Evolutionary conservation across 2,113 vertebrate genomes (phyloP).

Genomic region (Austrofundulus limnaeus): DNA sequence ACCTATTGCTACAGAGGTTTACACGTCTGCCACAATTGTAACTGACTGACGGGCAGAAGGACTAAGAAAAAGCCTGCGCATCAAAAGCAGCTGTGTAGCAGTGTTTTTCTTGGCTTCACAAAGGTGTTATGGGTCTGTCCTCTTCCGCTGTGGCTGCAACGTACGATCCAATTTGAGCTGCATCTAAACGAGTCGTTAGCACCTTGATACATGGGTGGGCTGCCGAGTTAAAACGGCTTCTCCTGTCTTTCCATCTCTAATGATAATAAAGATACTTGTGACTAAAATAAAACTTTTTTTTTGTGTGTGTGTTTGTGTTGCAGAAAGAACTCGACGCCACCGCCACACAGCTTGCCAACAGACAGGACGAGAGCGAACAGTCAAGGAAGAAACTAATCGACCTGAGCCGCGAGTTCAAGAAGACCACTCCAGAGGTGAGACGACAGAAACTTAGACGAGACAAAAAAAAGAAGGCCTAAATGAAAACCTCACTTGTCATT

Average conservation of each 20-base stretch:
- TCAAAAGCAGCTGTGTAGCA: constrained; percentile 3
- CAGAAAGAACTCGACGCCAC: constrained; percentile 97
- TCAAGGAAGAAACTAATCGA: constrained; percentile 97
- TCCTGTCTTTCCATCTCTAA: neutral
- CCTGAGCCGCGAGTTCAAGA: constrained; percentile 99
- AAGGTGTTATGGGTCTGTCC: constrained; percentile 22
- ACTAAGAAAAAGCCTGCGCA: constrained; percentile 10
- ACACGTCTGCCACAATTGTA: constrained; percentile 20
- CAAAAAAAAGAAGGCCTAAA: neutral
- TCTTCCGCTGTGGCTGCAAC: constrained; percentile 10
- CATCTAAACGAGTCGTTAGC: constrained; percentile 13
- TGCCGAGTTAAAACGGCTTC: constrained; percentile 17
- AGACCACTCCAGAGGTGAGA: constrained; percentile 98
- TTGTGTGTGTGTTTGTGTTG: constrained; percentile 46
- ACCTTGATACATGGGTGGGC: constrained; percentile 25
- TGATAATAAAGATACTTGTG: too few species aligned
- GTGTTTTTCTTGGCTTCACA: constrained; percentile 34
- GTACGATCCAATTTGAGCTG: constrained; percentile 25
- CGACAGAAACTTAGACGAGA: constrained; percentile 21
- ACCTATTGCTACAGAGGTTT: constrained; percentile 30
- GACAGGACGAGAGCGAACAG: constrained; percentile 99
- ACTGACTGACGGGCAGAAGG: constrained; percentile 41
- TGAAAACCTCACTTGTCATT: constrained; percentile 10
- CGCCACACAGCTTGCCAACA: constrained; percentile 95
- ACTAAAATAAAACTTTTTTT: too few species aligned